phyloP scores from a whole-genome alignment of 1,140 invertebrate genomes.

The Melipona quadrifasciata region DNA sequence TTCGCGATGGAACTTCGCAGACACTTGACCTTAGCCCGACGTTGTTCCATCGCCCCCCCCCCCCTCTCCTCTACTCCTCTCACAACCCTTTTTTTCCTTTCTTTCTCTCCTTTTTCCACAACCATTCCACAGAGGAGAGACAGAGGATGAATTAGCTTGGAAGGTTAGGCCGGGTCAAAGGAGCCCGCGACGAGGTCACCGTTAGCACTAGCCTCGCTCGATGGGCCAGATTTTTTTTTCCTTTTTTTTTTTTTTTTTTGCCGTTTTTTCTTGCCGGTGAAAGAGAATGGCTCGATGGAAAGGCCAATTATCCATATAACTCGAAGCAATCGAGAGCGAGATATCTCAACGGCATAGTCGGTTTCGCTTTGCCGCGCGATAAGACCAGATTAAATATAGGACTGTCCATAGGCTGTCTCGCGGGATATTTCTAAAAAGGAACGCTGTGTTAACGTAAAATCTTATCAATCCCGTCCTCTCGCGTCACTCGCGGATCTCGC shows the following conservation, averaged over 20 bases:
- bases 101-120: background rate
- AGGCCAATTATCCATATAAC: slow-evolving; percentile 68
- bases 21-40: slow-evolving; percentile 23
- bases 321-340: slow-evolving; percentile 43
- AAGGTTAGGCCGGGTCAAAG: slow-evolving; percentile 46
- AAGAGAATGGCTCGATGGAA: slow-evolving; percentile 62
- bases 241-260: too few species aligned
- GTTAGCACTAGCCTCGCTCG: slow-evolving; percentile 23
- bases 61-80: too few species aligned
- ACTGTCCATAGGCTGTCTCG: slow-evolving; percentile 48
- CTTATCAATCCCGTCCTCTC: slow-evolving; percentile 53
- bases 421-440: slow-evolving; percentile 52
- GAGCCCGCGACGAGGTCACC: slow-evolving; percentile 6
- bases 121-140: slow-evolving; percentile 17
- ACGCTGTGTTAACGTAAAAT: slow-evolving; percentile 56
- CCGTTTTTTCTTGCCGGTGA: background rate
- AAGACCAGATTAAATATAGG: slow-evolving; percentile 59
- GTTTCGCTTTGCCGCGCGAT: slow-evolving; percentile 46
- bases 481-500: background rate
- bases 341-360: slow-evolving; percentile 40
- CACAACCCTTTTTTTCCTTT: too few species aligned
- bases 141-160: slow-evolving; percentile 51
- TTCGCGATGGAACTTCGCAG: slow-evolving; percentile 13
- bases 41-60: background rate
- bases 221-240: background rate